Evolutionary conservation across 1,140 invertebrate genomes (phyloP), one percentile per base, ranked within the genome.

Genomic region (Alviniconcha marisindica): DNA sequence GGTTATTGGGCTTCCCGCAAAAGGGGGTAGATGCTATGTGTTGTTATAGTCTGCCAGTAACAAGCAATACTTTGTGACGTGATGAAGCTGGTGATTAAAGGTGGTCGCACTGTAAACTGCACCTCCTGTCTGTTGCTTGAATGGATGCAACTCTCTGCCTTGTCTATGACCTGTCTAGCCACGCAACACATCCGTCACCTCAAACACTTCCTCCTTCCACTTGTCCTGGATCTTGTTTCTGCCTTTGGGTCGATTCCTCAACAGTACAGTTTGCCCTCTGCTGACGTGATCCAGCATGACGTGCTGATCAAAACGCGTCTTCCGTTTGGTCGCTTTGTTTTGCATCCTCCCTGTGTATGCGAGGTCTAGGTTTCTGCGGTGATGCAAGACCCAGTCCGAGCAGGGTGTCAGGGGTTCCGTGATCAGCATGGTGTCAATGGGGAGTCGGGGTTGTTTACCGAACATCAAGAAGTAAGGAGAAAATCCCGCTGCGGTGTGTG

Each of bases 191-290:
- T n/a, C n/a, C n/a, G n/a, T n/a, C n/a, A n/a, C n/a, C n/a, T n/a
- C n/a, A n/a, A n/a, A n/a, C n/a, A n/a, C n/a, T n/a, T n/a, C n/a
- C n/a, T n/a, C n/a, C n/a, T n/a, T n/a, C n/a, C n/a, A n/a, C n/a
- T n/a, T n/a, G 38, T 84, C 77, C 56, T 84, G 77, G 33, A 84
- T 84, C 77, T 84, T 81, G 66, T 48, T 73, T 21, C 83, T 38
- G 3, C 83, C 77, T 48, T 48, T 21, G 56, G 40, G 56, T 63
- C 66, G 77, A 38, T 69, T 81, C 28, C 60, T 18, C 56, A 84
- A 44, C 5, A 84, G 54, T 10, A 84, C 56, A 28, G 36, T 66
- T 14, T 48, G 21, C 2, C 83, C 83, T 31, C 69, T 33, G 21
- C 24, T 21, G 18, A n/a, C n/a, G n/a, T n/a, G n/a, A 51, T 66